Conservation (phyloP, 1,140 invertebrate species). For the Adoxophyes honmai region DNA sequence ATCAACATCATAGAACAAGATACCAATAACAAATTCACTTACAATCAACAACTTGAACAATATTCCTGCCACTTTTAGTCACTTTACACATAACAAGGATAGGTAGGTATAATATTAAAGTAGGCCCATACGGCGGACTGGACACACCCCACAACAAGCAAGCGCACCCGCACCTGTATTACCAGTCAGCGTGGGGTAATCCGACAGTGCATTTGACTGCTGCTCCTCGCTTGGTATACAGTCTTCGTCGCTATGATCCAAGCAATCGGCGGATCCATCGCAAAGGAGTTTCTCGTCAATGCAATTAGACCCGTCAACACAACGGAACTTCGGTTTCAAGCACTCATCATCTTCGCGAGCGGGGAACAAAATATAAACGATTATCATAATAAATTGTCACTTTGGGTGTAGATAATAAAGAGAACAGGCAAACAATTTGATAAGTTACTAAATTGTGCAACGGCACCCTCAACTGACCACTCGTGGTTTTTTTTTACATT, state of each 20-base stretch:
- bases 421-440: no score
- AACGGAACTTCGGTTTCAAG: slow-evolving; percentile 78
- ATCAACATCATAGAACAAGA: no score
- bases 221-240: slow-evolving; percentile 71
- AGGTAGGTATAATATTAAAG: neutral
- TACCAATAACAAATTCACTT: neutral
- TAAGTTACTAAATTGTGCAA: no score
- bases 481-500: no score
- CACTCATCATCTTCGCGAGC: slow-evolving; percentile 59
- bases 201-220: slow-evolving; percentile 23
- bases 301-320: slow-evolving; percentile 81
- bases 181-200: slow-evolving; percentile 37
- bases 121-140: neutral
- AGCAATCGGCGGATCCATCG: slow-evolving; percentile 83
- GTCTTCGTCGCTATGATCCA: slow-evolving; percentile 85
- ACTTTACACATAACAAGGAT: neutral
- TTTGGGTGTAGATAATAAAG: no score
- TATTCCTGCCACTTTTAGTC: neutral
- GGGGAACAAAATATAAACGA: neutral
- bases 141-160: slow-evolving; percentile 8
- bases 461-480: no score
- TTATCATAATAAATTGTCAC: no score
- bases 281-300: slow-evolving; percentile 75
- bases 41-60: neutral
- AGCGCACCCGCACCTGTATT: slow-evolving; percentile 37